These are phyloP conservation scores for Calameuta pallipes DNA, from an alignment of 2,888 invertebrate genomes.

Conservation along the genomic window DNA sequence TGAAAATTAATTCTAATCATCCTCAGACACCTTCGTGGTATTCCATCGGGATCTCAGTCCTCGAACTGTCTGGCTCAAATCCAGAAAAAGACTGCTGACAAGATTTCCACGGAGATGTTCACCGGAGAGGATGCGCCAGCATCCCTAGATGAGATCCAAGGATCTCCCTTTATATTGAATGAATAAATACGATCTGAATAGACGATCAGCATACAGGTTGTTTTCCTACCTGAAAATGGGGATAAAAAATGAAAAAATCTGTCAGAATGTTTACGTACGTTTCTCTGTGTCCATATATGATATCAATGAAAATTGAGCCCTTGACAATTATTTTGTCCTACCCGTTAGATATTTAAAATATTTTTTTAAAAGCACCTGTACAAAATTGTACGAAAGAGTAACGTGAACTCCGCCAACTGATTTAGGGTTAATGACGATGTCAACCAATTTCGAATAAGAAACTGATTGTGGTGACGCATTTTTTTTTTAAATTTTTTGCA, in stretches of 20 bases:
- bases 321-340: background rate
- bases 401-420: no score
- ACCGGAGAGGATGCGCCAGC: background rate
- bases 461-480: no score
- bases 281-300: background rate
- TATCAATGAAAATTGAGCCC: background rate
- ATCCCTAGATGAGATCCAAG: background rate
- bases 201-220: background rate
- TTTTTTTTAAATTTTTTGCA: no score
- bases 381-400: no score
- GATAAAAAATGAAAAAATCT: background rate
- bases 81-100: conserved; percentile 42
- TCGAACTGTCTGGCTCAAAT: conserved; percentile 24
- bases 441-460: no score
- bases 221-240: background rate
- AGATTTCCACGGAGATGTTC: conserved; percentile 25
- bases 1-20: conserved; percentile 7
- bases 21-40: background rate
- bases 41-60: background rate
- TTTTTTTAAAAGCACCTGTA: no score
- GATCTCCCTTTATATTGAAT: background rate
- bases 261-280: background rate
- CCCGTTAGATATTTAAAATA: no score
- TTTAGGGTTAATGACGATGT: no score
- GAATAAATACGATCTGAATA: background rate